Conservation (phyloP, 2,888 invertebrate genomes). For the Tetragonisca angustula region DNA sequence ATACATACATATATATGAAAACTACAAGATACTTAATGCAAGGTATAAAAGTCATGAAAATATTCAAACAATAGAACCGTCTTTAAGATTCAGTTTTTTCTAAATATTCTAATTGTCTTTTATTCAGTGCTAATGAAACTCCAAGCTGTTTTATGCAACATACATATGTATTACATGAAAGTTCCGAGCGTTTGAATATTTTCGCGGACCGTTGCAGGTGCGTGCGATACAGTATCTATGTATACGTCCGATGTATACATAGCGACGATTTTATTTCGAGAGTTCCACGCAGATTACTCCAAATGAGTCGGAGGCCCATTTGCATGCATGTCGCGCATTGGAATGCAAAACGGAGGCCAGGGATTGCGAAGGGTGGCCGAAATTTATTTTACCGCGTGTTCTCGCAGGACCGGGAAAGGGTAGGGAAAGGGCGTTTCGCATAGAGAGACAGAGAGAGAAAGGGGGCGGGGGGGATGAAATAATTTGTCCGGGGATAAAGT, state of each 20-base stretch:
- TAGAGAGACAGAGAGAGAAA: neutral
- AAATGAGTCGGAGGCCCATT: conserved; percentile 36
- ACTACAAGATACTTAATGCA: no score
- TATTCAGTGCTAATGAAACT: no score
- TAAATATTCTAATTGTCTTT: no score
- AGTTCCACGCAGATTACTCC: conserved; percentile 12
- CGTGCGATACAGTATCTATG: no score
- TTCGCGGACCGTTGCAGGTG: no score
- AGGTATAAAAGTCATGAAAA: no score
- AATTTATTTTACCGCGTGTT: conserved; percentile 25
- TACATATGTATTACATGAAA: no score
- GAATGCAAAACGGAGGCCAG: conserved; percentile 28
- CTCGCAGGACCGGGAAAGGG: neutral
- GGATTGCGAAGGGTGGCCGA: conserved; percentile 1
- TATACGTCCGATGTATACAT: neutral
- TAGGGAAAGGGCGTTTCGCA: neutral
- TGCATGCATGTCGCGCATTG: conserved; percentile 12
- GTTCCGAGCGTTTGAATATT: no score
- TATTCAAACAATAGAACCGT: no score
- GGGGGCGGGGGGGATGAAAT: conserved; percentile 4
- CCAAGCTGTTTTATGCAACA: no score
- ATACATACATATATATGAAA: no score
- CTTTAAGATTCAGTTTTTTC: no score
- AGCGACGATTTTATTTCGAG: conserved; percentile 8
- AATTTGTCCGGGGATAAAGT: conserved; percentile 7